phyloP scores from a whole-genome alignment of 2,797 vertebrate genomes.

The Urophycis tenuis region DNA sequence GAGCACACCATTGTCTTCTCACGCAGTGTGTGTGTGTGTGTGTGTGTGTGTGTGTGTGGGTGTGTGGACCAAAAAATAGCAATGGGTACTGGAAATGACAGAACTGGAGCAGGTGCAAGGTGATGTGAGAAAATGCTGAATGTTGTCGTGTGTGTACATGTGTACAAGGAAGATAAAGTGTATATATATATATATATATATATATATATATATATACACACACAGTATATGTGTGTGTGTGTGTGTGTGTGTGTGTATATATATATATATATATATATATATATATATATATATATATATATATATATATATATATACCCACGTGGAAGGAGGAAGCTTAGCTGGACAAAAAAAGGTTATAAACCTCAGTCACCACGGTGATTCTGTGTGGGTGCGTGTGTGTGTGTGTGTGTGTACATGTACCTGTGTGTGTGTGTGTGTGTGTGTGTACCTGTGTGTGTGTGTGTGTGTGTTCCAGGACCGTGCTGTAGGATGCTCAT shows the following conservation, averaged over 20 bases:
- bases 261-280: no score
- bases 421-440: slow-evolving; percentile 18
- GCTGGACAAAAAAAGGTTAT: not conserved
- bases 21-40: slow-evolving; percentile 9
- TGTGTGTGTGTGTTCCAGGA: slow-evolving; percentile 15
- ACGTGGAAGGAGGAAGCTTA: not conserved
- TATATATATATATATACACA: no score
- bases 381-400: not conserved
- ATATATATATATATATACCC: no score
- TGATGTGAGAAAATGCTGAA: slow-evolving; percentile 28
- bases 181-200: no score
- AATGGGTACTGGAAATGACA: slow-evolving; percentile 38
- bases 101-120: slow-evolving; percentile 37
- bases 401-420: no score
- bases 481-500: slow-evolving; percentile 32
- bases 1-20: not conserved
- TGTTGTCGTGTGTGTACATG: not conserved
- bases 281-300: no score
- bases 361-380: not conserved
- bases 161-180: not conserved
- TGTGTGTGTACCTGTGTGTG: slow-evolving; percentile 20
- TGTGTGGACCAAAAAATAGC: slow-evolving; percentile 12
- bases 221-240: no score
- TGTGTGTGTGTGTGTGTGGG: not conserved
- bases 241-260: no score